Base-by-base conservation (phyloP, 2,113 vertebrate genomes). In the Etheostoma cragini region DNA sequence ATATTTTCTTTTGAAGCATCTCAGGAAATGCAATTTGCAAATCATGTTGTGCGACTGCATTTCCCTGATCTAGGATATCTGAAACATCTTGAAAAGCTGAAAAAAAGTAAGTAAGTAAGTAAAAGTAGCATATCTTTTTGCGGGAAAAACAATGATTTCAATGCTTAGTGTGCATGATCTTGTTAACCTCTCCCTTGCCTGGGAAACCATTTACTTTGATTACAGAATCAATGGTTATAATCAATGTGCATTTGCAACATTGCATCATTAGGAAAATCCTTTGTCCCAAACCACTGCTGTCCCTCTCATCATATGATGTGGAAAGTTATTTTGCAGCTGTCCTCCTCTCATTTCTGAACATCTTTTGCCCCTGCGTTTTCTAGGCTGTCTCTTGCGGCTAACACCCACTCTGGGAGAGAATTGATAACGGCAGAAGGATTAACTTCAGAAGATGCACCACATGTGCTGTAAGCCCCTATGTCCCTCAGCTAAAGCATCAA, bases 371-470 rank as follows among this genome's bases (percentile, higher is more conserved):
- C 66, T 42, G 26, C 6, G 7, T 72, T 75, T 58, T 81, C 50
- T 49, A 69, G 72, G 26, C 24, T 8, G 60, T 80, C 72, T 82
- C 75, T 53, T 33, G 73, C 47, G 75, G 47, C 49, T 35, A 22
- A 82, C 72, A 67, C 76, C 64, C 68, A 80, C 81, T 52, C 73
- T 80, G 70, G 64, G 21, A 54, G 13, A 75, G 58, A 72, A 78
- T 26, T 54, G 82, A 86, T 87, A 83, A 80, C 21, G 13, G 53
- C 68, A 70, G 35, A 38, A 64, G 77, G 88, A 88, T 90, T 92
- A 89, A 85, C 76, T 87, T 82, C 64, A 88, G 72, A 42, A 89
- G 82, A 80, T 0, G 7, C 30, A 14, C 19, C 1, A 1, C 38
- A 19, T 56, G 66, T 73, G 63, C 76, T 50, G 67, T 35, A 54